phyloP scores from a whole-genome alignment of 2,797 vertebrate species.

The Ficedula albicollis region DNA sequence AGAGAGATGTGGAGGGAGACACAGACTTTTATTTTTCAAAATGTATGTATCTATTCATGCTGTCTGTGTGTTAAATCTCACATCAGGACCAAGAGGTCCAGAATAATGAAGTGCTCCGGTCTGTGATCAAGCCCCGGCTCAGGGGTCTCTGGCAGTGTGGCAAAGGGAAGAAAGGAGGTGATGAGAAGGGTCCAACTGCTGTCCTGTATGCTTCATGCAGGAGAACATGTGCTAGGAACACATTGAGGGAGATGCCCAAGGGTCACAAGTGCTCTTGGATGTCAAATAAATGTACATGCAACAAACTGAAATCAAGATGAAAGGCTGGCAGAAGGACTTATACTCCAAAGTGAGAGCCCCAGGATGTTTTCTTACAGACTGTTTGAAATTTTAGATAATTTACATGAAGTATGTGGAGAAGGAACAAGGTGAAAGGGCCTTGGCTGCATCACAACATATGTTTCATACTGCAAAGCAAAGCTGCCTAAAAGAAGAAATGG shows the following conservation, averaged over 20 bases:
- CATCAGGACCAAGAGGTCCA: not conserved
- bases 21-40: constrained; percentile 29
- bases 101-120: not conserved
- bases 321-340: constrained; percentile 44
- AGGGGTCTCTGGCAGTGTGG: not conserved
- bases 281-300: constrained; percentile 65
- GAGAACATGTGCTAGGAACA: constrained; percentile 40
- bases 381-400: constrained; percentile 19
- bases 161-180: not conserved
- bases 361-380: constrained; percentile 32
- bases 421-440: not conserved
- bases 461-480: not conserved
- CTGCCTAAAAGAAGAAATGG: not conserved
- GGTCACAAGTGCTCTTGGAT: constrained; percentile 57
- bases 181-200: not conserved
- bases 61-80: not conserved
- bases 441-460: not conserved
- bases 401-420: constrained; percentile 18
- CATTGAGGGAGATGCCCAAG: constrained; percentile 46
- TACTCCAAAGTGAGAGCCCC: constrained; percentile 11
- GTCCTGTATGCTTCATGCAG: not conserved
- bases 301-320: constrained; percentile 47
- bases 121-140: not conserved
- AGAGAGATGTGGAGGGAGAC: not conserved
- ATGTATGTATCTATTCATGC: not conserved